These are phyloP conservation scores for Paraplagusia blochii DNA, from an alignment of 2,113 vertebrate species.

Conservation along the genomic window DNA sequence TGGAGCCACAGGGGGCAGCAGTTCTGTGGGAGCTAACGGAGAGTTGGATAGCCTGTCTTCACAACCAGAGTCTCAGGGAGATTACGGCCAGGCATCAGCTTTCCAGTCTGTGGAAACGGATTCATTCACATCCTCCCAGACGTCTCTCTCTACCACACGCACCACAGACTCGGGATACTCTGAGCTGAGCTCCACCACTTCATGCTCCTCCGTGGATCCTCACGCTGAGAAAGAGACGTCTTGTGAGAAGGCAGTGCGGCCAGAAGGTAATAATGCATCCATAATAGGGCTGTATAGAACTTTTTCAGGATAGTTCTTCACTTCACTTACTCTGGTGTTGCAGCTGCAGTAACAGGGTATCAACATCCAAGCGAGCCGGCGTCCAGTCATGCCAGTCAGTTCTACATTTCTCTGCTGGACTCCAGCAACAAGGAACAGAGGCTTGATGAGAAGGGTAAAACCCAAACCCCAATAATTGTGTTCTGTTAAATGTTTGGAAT, in stretches of 20 bases:
- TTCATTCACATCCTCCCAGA: slow-evolving; percentile 54
- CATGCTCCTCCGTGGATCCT: slow-evolving; percentile 69
- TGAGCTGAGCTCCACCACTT: slow-evolving; percentile 70
- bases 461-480: not conserved
- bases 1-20: slow-evolving; percentile 30
- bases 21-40: slow-evolving; percentile 2
- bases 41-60: slow-evolving; percentile 28
- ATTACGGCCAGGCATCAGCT: slow-evolving; percentile 43
- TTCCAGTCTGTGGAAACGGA: slow-evolving; percentile 66
- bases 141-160: slow-evolving; percentile 68
- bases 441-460: slow-evolving; percentile 90
- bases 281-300: too few relatives aligned
- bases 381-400: slow-evolving; percentile 81
- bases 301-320: not conserved
- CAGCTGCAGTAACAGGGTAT: slow-evolving; percentile 92
- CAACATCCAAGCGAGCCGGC: slow-evolving; percentile 84
- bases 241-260: slow-evolving; percentile 86
- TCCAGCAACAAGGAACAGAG: slow-evolving; percentile 84
- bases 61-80: slow-evolving; percentile 38
- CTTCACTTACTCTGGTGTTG: not conserved
- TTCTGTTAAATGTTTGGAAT: too few relatives aligned
- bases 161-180: slow-evolving; percentile 85
- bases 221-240: slow-evolving; percentile 84
- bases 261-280: slow-evolving; percentile 82
- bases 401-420: slow-evolving; percentile 88